Evolutionary conservation across 1,140 invertebrate genomes (phyloP).

Genomic region (Temnothorax longispinosus): DNA sequence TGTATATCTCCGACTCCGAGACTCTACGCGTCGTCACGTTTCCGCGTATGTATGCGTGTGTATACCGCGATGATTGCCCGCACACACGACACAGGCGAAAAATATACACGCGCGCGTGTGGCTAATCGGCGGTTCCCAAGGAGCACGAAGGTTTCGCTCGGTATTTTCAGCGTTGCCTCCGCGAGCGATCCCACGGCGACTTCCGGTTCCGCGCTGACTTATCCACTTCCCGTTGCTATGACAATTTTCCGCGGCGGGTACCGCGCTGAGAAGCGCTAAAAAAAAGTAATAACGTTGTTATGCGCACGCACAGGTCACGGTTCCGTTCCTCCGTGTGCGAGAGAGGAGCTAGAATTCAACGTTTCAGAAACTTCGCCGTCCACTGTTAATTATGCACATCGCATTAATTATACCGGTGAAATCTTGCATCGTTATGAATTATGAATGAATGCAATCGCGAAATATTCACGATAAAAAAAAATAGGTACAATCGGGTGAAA

Average conservation of each 20-base stretch:
- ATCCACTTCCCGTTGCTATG: slow-evolving; percentile 56
- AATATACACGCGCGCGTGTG: slow-evolving; percentile 44
- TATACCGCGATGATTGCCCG: slow-evolving; percentile 7
- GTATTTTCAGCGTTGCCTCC: slow-evolving; percentile 64
- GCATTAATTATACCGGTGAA: slow-evolving; percentile 43
- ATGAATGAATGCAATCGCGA: slow-evolving; percentile 24
- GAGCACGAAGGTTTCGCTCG: slow-evolving; percentile 32
- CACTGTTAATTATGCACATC: slow-evolving; percentile 22
- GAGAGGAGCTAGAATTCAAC: background rate
- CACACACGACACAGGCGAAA: slow-evolving; percentile 18
- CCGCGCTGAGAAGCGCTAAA: slow-evolving; percentile 6
- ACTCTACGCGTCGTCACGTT: background rate
- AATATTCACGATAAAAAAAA: slow-evolving; percentile 15
- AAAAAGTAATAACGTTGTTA: slow-evolving; percentile 33
- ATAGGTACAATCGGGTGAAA: slow-evolving; percentile 15
- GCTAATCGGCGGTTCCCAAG: slow-evolving; percentile 60
- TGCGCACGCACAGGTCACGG: slow-evolving; percentile 33
- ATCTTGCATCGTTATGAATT: slow-evolving; percentile 50
- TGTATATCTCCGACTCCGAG: background rate
- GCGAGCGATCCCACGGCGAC: slow-evolving; percentile 64
- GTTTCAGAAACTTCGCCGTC: background rate
- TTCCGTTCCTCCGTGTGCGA: slow-evolving; percentile 23
- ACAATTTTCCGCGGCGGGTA: slow-evolving; percentile 65
- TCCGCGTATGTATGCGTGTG: background rate
- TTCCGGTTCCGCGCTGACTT: slow-evolving; percentile 66